Conservation (phyloP, 2,113 vertebrate genomes). For the Chionis minor region DNA sequence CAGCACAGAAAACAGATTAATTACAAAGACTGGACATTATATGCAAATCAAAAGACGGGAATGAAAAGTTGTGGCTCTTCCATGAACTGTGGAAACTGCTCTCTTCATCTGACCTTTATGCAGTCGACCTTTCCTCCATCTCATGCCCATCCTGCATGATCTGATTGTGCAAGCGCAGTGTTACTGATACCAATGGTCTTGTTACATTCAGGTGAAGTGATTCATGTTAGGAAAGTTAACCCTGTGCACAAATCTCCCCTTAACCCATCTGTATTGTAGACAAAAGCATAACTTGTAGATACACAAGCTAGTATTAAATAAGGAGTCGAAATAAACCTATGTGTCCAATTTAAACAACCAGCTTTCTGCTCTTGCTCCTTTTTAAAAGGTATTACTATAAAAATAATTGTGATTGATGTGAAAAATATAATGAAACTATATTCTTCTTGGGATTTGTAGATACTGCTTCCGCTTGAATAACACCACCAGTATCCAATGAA, state of each 20-base stretch:
- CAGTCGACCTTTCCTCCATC: not conserved
- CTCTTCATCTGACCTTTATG: not conserved
- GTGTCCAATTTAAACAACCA: not conserved
- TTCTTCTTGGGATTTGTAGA: not conserved
- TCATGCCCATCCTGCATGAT: rapidly evolving
- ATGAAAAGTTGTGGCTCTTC: not conserved
- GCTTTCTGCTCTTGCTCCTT: not conserved
- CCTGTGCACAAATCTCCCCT: not conserved
- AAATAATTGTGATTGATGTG: not conserved
- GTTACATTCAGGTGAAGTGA: not conserved
- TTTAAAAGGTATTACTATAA: not conserved
- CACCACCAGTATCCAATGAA: not conserved
- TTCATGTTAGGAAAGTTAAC: not conserved
- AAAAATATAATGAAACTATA: not conserved
- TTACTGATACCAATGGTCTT: not conserved
- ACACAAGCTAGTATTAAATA: not conserved
- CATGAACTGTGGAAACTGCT: not conserved
- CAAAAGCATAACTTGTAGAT: not conserved
- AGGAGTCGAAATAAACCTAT: not conserved
- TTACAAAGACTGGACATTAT: not conserved
- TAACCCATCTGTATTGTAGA: not conserved
- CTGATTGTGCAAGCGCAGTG: not conserved
- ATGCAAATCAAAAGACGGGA: not conserved
- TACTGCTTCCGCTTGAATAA: not conserved
- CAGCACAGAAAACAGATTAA: not conserved